Base-by-base conservation (phyloP, 2,888 invertebrate genomes). In the Celastrina argiolus region DNA sequence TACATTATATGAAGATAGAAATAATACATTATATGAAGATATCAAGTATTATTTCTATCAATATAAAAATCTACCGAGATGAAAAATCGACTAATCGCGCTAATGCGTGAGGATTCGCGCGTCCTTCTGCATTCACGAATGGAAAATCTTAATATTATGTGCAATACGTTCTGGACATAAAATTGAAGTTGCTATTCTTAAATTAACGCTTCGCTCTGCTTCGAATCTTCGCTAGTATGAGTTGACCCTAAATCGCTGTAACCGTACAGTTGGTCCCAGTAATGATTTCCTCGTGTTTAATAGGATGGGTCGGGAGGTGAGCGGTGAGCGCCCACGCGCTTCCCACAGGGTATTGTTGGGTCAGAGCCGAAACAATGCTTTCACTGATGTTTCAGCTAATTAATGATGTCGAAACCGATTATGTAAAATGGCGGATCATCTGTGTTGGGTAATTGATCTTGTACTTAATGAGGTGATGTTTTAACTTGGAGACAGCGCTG, bases 351-450 rank as follows among this genome's bases (percentile, higher is more conserved):
- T 73, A 73, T 72, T 73, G 75, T 76, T 71, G 75, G 75, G 72
- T 73, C 75, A 74, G 71, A 74, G 67, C 72, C 71, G 69, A 81
- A 79, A 85, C 85, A 87, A 87, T 82, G 84, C 87, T 87, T 87
- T 88, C 87, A 84, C 87, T 80, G 76, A 75, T 18, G 72, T 80
- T 80, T 79, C 75, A 73, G 79, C 78, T 87, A 86, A 87, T 87
- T 87, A 85, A 85, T 82, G 78, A 78, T 78, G 66, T 68, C 65
- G 67, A 70, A 63, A 66, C 42, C 7, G 42, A 67, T 69, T 69
- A 67, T 63, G 41, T 66, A 69, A 61, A 22, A 45, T 45, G 45
- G 16, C 45, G 58, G 31, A 34, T 59, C 34, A 59, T 59, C 34
- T 18, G 16, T 63, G 70, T 76, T 73, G 68, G 61, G 71, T 69